Base-by-base conservation (phyloP, 2,113 vertebrate species). In the Saiga tatarica region DNA sequence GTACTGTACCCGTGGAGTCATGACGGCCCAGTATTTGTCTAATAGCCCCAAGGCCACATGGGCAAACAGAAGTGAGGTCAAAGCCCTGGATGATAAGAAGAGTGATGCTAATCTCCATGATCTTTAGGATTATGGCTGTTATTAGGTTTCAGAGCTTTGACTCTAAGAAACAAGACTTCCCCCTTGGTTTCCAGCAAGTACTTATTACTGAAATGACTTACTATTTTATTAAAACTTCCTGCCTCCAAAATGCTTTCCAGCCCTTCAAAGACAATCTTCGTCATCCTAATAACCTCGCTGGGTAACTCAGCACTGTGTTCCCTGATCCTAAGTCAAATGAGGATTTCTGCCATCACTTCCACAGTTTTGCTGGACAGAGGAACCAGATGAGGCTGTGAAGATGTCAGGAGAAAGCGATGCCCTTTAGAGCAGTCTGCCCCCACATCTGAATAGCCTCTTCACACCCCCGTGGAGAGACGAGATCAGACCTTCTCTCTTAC, bases 41-140 rank as follows among this genome's bases (percentile, higher is more conserved):
- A 84, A 42, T 91, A 86, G 21, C n/a, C 86, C 74, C 87, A 94
- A 87, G 97, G 95, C 96, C 60, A 0, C 47, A 0, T 50, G 60
- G 50, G 74, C 83, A 67, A 39, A 53, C 0, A 25, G 33, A 62
- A 33, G 94, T 88, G 91, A 79, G 94, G 47, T 74, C 39, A 88
- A 89, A 36, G 45, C 96, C 89, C 85, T 94, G 57, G 74, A 10
- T 1, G 0, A 78, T 94, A 81, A 78, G 76, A 96, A 88, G 78
- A 95, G n/a, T 55, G 93, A 86, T 15, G 6, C 10, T 53, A 19
- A 76, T 78, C 97, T 98, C 82, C 45, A 0, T 13, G 81, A 8
- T 85, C 36, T 42, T 13, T 97, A 87, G 84, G 96, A 98, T 94
- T 96, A 74, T 81, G 79, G 42, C 92, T 98, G 92, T 97, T 87